phyloP scores from a whole-genome alignment of 2,113 vertebrate genomes.

The Petrocephalus microphthalmus region DNA sequence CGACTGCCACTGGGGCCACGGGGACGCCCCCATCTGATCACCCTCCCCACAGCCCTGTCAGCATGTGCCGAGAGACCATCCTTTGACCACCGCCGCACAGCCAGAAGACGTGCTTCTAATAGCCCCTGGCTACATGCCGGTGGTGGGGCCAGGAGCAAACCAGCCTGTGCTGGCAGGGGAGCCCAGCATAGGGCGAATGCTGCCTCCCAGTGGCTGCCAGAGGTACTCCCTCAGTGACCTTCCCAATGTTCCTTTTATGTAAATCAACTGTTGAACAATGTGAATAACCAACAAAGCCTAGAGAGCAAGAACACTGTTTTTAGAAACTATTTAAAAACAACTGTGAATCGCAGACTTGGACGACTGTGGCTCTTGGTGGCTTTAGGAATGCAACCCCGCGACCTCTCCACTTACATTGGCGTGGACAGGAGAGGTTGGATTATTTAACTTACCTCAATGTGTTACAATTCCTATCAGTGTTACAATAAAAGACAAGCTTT shows the following conservation, averaged over 20 bases:
- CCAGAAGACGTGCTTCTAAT: slow-evolving; percentile 39
- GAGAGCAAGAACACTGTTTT: slow-evolving; percentile 30
- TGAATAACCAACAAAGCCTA: slow-evolving; percentile 30
- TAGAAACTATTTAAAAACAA: neutral
- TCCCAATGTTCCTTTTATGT: slow-evolving; percentile 38
- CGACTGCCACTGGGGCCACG: slow-evolving; percentile 36
- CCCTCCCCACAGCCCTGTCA: slow-evolving; percentile 54
- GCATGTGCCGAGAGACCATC: slow-evolving; percentile 69
- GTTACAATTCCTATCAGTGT: slow-evolving; percentile 82
- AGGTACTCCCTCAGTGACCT: slow-evolving; percentile 59
- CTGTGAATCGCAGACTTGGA: slow-evolving; percentile 14
- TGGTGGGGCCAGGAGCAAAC: slow-evolving; percentile 34
- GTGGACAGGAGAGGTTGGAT: slow-evolving; percentile 56
- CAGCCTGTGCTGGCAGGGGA: slow-evolving; percentile 32
- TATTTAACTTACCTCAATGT: slow-evolving; percentile 90
- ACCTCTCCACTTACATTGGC: slow-evolving; percentile 24
- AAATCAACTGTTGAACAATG: slow-evolving; percentile 16
- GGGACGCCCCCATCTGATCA: slow-evolving; percentile 47
- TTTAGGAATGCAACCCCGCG: neutral
- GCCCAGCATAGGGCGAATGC: neutral
- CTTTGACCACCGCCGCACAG: slow-evolving; percentile 54
- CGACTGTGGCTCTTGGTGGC: neutral
- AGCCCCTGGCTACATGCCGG: slow-evolving; percentile 34
- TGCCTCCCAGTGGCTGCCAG: slow-evolving; percentile 33
- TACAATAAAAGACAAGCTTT: slow-evolving; percentile 82